Evolutionary conservation across 2,113 vertebrate species (phyloP).

Genomic region (Porphyrio hochstetteri): DNA sequence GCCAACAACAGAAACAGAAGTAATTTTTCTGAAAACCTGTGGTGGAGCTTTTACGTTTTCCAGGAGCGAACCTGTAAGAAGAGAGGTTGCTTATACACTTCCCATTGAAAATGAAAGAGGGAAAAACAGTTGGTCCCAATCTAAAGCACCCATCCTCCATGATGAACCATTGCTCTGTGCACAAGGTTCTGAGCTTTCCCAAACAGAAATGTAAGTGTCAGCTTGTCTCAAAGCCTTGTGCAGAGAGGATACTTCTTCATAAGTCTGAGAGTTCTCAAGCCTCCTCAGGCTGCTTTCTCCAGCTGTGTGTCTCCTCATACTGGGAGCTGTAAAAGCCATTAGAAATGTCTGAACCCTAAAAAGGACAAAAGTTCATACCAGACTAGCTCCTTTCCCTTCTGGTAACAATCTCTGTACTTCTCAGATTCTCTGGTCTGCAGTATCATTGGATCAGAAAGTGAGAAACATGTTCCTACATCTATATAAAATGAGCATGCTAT

Average conservation of each 20-base stretch:
- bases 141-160: neutral
- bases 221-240: neutral
- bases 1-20: neutral
- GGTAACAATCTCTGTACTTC: neutral
- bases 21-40: neutral
- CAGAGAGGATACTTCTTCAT: neutral
- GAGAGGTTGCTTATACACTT: neutral
- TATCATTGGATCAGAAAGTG: neutral
- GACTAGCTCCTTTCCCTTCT: neutral
- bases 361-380: neutral
- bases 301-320: neutral
- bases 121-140: neutral
- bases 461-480: neutral
- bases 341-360: neutral
- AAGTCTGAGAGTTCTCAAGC: neutral
- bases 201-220: neutral
- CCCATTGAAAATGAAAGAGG: neutral
- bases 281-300: neutral
- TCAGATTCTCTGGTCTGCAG: neutral
- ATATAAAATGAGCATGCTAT: neutral
- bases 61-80: neutral
- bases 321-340: neutral
- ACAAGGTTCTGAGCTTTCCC: neutral
- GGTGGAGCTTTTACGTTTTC: neutral
- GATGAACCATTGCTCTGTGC: neutral